Evolutionary conservation across 2,113 vertebrate species (phyloP).

Genomic region (Ptilorrhoa leucosticta): DNA sequence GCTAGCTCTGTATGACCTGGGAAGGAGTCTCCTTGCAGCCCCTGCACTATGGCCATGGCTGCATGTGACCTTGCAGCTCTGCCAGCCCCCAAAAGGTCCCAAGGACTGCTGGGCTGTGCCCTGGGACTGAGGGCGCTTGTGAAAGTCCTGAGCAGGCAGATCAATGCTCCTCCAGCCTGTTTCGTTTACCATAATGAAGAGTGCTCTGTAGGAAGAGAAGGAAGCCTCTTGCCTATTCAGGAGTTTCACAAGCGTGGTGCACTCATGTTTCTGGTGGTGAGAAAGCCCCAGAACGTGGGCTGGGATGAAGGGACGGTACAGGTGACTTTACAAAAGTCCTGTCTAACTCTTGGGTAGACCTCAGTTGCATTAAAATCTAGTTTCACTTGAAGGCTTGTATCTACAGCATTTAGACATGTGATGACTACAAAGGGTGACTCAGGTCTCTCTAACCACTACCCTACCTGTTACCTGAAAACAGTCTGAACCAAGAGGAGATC

Average conservation of each 20-base stretch:
- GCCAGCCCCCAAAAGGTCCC: background rate
- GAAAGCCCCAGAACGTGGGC: conserved; percentile 17
- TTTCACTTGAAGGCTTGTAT: background rate
- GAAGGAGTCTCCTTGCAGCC: background rate
- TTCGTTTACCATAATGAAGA: conserved; percentile 2
- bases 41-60: background rate
- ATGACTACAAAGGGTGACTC: background rate
- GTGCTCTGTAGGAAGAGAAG: background rate
- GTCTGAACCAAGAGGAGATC: background rate
- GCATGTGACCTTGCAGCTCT: background rate
- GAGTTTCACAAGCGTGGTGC: conserved; percentile 37
- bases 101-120: background rate
- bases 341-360: background rate
- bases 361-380: background rate
- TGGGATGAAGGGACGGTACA: background rate
- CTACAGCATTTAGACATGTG: background rate
- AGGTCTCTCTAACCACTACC: background rate
- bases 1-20: background rate
- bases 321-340: conserved; percentile 7
- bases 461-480: background rate
- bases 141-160: conserved; percentile 38
- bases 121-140: background rate
- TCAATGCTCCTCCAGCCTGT: background rate
- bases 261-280: background rate
- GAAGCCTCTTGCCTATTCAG: conserved; percentile 36